Percentiles rank a stretch among this genome's conserved stretches.
Evolutionary conservation across 2,888 invertebrate species (phyloP).

Genomic region (Oscheius sp.): DNA sequence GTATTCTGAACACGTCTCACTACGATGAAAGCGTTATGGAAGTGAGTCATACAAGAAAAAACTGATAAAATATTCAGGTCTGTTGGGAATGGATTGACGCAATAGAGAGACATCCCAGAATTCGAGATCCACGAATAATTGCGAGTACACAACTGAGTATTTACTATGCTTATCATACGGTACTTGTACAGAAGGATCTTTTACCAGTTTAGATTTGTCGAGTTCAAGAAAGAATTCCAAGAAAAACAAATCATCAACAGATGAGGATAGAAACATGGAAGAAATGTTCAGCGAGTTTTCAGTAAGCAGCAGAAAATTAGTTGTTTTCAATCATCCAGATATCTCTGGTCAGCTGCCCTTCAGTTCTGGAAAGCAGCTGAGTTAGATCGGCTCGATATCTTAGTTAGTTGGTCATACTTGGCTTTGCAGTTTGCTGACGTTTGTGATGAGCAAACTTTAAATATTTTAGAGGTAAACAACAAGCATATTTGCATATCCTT

Average conservation of each 20-base stretch:
- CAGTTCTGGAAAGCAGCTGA: slow-evolving; percentile 54
- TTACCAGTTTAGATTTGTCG: slow-evolving; percentile 44
- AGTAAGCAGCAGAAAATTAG: slow-evolving; percentile 30
- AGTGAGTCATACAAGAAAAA: slow-evolving; percentile 26
- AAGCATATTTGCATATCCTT: neutral
- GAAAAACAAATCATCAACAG: slow-evolving; percentile 41
- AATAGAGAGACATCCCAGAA: slow-evolving; percentile 49
- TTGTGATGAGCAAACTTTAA: slow-evolving; percentile 43
- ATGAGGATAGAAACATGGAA: slow-evolving; percentile 48
- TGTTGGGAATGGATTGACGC: slow-evolving; percentile 64
- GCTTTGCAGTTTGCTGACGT: slow-evolving; percentile 53
- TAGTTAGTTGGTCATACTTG: slow-evolving; percentile 56
- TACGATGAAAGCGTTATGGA: slow-evolving; percentile 58
- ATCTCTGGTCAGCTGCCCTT: slow-evolving; percentile 49
- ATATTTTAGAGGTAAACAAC: slow-evolving; percentile 38
- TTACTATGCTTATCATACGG: slow-evolving; percentile 59
- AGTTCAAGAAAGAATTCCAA: slow-evolving; percentile 56
- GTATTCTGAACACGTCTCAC: slow-evolving; percentile 57
- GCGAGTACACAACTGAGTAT: slow-evolving; percentile 52
- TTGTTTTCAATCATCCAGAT: slow-evolving; percentile 35
- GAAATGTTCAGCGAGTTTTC: slow-evolving; percentile 49
- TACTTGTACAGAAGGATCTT: neutral
- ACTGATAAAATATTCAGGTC: slow-evolving; percentile 37
- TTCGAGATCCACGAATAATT: slow-evolving; percentile 46
- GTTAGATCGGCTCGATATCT: slow-evolving; percentile 52